Percentiles rank a stretch among this genome's conserved stretches.
Conservation (phyloP, 2,888 invertebrate genomes). For the Caenorhabditis zanzibari region DNA sequence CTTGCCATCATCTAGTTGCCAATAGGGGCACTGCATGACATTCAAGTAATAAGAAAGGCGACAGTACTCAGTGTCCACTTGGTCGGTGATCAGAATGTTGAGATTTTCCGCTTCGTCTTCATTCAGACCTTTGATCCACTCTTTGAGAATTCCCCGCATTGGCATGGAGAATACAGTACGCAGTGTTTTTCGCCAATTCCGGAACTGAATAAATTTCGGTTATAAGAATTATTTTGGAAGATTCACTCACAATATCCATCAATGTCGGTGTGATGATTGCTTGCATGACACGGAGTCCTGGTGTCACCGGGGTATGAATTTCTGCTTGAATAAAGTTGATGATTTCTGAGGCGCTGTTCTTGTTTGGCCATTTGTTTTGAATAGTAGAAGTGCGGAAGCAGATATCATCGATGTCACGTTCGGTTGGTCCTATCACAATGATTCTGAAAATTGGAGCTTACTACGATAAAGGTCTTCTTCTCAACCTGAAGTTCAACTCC, state of each 20-base stretch:
- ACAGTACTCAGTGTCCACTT: slow-evolving; percentile 48
- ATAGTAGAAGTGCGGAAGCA: slow-evolving; percentile 17
- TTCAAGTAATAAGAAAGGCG: slow-evolving; percentile 33
- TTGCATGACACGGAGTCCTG: slow-evolving; percentile 64
- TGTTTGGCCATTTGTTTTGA: slow-evolving; percentile 56
- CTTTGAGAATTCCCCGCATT: slow-evolving; percentile 19
- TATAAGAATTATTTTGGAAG: no score
- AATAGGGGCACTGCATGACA: slow-evolving; percentile 1
- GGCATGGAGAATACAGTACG: slow-evolving; percentile 24
- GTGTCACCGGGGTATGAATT: slow-evolving; percentile 27
- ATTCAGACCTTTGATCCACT: slow-evolving; percentile 29
- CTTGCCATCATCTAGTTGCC: neutral
- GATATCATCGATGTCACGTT: slow-evolving; percentile 16
- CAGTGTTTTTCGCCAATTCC: slow-evolving; percentile 32
- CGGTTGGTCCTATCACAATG: slow-evolving; percentile 52
- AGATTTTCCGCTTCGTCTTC: slow-evolving; percentile 32
- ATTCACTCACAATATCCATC: slow-evolving; percentile 57
- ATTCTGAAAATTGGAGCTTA: slow-evolving; percentile 39
- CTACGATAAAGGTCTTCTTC: no score
- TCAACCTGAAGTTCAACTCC: slow-evolving; percentile 22
- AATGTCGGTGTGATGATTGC: slow-evolving; percentile 65
- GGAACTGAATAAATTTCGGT: slow-evolving; percentile 32
- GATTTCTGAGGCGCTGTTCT: slow-evolving; percentile 39
- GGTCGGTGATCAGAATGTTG: slow-evolving; percentile 55
- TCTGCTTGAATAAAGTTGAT: slow-evolving; percentile 34